phyloP scores from a whole-genome alignment of 2,797 vertebrate species.

The Pteropus rufus region DNA sequence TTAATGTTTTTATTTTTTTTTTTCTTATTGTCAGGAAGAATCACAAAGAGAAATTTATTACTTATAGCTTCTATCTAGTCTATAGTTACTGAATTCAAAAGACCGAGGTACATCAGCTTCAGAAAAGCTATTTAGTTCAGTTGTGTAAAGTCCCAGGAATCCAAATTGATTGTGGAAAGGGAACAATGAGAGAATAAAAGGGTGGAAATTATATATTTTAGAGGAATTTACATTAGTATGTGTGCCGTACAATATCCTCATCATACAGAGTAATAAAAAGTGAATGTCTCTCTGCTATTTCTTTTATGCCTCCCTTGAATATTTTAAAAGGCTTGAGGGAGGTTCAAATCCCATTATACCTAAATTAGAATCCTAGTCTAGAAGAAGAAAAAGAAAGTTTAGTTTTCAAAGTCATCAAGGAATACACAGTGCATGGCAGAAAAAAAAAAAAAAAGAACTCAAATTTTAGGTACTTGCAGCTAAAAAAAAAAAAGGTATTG shows the following conservation, averaged over 20 bases:
- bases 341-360: slow-evolving; percentile 63
- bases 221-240: slow-evolving; percentile 68
- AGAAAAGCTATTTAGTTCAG: slow-evolving; percentile 70
- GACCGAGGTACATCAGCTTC: slow-evolving; percentile 46
- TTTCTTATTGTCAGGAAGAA: slow-evolving; percentile 74
- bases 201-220: slow-evolving; percentile 57
- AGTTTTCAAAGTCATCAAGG: slow-evolving; percentile 68
- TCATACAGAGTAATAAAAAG: slow-evolving; percentile 64
- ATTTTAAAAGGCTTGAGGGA: slow-evolving; percentile 63
- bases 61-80: slow-evolving; percentile 68
- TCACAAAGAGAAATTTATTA: slow-evolving; percentile 74
- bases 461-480: background rate
- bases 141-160: slow-evolving; percentile 55
- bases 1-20: slow-evolving; percentile 72
- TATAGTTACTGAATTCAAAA: slow-evolving; percentile 71
- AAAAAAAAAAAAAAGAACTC: background rate
- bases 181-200: slow-evolving; percentile 53
- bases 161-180: slow-evolving; percentile 64
- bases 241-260: slow-evolving; percentile 50
- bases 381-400: slow-evolving; percentile 53
- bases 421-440: background rate
- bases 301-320: slow-evolving; percentile 64
- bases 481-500: background rate
- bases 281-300: slow-evolving; percentile 45
- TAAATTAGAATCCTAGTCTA: slow-evolving; percentile 59